Conservation (phyloP, 1,140 invertebrate species). For the Drosophila tropicalis region DNA sequence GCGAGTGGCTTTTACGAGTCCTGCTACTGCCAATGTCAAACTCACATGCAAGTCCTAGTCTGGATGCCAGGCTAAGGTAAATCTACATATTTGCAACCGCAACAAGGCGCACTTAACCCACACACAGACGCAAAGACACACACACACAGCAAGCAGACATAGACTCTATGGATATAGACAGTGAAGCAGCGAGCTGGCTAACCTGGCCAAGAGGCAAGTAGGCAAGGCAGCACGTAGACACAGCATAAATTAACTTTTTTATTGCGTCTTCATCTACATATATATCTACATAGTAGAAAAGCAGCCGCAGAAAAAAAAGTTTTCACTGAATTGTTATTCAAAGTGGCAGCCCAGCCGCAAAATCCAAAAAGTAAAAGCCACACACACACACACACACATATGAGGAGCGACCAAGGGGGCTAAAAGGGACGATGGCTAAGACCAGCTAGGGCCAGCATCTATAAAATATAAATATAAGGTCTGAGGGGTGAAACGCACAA, state of each 20-base stretch:
- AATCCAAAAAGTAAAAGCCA: slow-evolving; percentile 71
- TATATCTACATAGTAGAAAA: slow-evolving; percentile 48
- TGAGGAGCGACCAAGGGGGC: background rate
- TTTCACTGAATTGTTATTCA: slow-evolving; percentile 78
- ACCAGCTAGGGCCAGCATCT: background rate
- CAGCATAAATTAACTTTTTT: slow-evolving; percentile 78
- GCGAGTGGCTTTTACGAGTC: slow-evolving; percentile 67
- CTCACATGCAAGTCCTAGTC: slow-evolving; percentile 55
- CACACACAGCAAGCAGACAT: background rate
- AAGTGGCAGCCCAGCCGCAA: slow-evolving; percentile 68
- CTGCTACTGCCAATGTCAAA: slow-evolving; percentile 64
- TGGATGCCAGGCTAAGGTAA: slow-evolving; percentile 40
- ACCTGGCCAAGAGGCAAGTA: background rate
- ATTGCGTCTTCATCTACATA: slow-evolving; percentile 74
- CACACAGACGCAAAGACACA: slow-evolving; percentile 11
- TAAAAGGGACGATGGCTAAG: background rate
- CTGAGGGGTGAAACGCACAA: slow-evolving; percentile 42
- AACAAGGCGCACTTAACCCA: slow-evolving; percentile 72
- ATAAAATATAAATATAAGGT: background rate
- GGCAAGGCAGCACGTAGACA: slow-evolving; percentile 61
- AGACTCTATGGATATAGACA: background rate
- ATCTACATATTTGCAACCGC: slow-evolving; percentile 75
- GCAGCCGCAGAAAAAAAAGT: slow-evolving; percentile 61
- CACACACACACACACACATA: slow-evolving; percentile 29
- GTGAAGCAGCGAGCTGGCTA: background rate